phyloP scores from a whole-genome alignment of 1,140 invertebrate species.

The Danaus plexippus region DNA sequence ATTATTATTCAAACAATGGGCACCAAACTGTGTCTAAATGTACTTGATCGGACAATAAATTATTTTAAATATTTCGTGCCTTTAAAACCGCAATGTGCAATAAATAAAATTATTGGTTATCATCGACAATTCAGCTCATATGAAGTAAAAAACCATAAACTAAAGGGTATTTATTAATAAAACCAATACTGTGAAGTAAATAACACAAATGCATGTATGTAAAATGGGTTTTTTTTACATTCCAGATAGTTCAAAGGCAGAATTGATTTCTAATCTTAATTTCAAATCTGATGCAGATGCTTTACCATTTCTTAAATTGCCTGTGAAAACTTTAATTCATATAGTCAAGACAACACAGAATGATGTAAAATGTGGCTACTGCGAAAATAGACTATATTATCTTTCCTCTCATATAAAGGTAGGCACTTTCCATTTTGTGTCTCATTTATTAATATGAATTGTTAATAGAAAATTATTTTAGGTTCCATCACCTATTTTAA shows the following conservation, averaged over 20 bases:
- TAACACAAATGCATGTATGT: not conserved
- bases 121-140: too few species aligned
- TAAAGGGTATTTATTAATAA: conserved; percentile 3
- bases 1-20: too few species aligned
- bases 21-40: too few species aligned
- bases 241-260: conserved; percentile 13
- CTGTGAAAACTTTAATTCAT: conserved; percentile 40
- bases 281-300: conserved; percentile 50
- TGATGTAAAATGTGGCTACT: conserved; percentile 42
- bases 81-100: too few species aligned
- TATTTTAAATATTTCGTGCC: too few species aligned
- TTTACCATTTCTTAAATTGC: conserved; percentile 51
- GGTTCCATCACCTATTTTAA: conserved; percentile 44
- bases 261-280: conserved; percentile 35
- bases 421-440: conserved; percentile 9
- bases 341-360: conserved; percentile 47
- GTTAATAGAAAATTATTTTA: conserved; percentile 27
- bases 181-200: not conserved
- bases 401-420: conserved; percentile 53
- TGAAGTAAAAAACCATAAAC: not conserved
- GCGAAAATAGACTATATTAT: conserved; percentile 65
- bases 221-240: not conserved
- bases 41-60: too few species aligned
- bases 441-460: too few species aligned
- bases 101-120: too few species aligned